Percentiles rank a stretch among this genome's conserved stretches.
These are phyloP conservation scores for Prunella strophiata DNA, from an alignment of 2,797 vertebrate genomes.

Conservation along the genomic window DNA sequence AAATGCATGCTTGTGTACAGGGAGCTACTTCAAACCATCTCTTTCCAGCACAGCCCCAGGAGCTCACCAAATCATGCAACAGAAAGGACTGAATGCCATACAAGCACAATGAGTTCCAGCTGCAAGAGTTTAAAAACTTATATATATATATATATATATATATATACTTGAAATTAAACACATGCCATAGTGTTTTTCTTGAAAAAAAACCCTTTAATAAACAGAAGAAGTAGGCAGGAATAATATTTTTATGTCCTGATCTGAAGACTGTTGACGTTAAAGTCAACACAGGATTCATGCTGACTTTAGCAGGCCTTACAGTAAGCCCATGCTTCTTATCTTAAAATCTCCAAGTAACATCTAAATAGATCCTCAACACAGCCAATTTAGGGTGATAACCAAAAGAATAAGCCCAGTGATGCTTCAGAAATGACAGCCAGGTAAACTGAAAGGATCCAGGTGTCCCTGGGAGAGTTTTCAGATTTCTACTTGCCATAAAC, in stretches of 20 bases:
- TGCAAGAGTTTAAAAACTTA: not conserved
- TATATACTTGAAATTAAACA: not conserved
- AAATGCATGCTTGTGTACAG: not conserved
- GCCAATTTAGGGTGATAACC: not conserved
- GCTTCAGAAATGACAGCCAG: not conserved
- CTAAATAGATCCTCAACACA: not conserved
- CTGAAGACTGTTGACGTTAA: not conserved
- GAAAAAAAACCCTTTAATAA: not conserved
- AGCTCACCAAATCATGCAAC: not conserved
- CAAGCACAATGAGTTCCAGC: not conserved
- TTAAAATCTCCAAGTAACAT: not conserved
- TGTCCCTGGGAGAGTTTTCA: not conserved
- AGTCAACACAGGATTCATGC: not conserved
- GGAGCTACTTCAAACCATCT: not conserved
- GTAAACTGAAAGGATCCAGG: not conserved
- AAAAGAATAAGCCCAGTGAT: not conserved
- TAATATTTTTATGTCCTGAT: not conserved
- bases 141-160: not conserved
- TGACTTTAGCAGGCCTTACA: not conserved
- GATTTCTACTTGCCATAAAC: not conserved
- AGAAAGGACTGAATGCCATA: not conserved
- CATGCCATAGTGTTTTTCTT: not conserved
- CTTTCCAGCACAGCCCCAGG: not conserved
- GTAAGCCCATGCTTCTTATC: not conserved
- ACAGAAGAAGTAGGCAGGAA: not conserved